phyloP scores from a whole-genome alignment of 2,888 invertebrate genomes.

The Tetramorium bicarinatum region DNA sequence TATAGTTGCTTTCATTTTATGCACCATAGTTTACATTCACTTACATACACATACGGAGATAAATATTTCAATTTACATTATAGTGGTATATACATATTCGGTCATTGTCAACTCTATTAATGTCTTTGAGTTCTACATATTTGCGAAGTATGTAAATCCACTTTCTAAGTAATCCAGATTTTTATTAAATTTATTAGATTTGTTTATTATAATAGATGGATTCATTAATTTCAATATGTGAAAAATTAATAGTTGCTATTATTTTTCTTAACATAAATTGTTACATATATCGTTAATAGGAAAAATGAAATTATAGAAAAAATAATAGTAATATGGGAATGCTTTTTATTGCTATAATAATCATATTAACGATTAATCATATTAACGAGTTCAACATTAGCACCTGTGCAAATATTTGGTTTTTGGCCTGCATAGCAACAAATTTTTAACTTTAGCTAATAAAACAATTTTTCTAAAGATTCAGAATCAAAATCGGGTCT shows the following conservation, averaged over 20 bases:
- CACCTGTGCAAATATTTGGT: too few relatives aligned
- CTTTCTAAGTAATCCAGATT: background rate
- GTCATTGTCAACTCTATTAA: background rate
- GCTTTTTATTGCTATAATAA: too few relatives aligned
- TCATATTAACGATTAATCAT: too few relatives aligned
- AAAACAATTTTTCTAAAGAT: too few relatives aligned
- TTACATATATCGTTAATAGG: background rate
- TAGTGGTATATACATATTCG: background rate
- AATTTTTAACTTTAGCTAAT: too few relatives aligned
- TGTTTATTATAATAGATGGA: background rate
- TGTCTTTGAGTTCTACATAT: slow-evolving; percentile 44
- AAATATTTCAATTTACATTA: background rate
- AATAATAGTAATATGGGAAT: too few relatives aligned
- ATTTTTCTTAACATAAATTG: background rate
- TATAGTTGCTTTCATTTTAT: rapidly evolving
- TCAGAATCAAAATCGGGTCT: too few relatives aligned
- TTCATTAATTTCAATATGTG: background rate
- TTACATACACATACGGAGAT: background rate
- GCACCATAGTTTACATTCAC: background rate
- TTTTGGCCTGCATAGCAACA: too few relatives aligned
- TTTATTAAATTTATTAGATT: background rate
- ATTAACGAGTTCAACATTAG: too few relatives aligned
- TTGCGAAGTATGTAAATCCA: slow-evolving; percentile 46
- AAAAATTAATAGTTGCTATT: background rate
- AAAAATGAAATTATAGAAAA: background rate